Conservation (phyloP, 2,888 invertebrate genomes). For the Nysson spinosus region DNA sequence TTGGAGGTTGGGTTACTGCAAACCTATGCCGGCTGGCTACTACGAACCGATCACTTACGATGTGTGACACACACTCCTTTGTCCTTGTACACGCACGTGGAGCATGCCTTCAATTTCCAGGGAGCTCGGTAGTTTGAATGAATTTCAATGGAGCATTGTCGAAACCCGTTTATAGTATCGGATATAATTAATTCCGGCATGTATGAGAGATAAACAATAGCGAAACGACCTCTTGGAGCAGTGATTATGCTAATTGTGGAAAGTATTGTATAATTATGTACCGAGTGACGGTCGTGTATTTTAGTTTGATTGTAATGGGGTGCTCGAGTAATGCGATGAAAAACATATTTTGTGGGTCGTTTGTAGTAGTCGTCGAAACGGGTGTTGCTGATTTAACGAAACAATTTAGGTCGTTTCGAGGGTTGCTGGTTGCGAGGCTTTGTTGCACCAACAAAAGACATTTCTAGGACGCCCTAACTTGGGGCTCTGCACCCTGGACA, state of each 20-base stretch:
- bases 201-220: too few species aligned
- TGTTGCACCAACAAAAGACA: conserved; percentile 42
- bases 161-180: too few species aligned
- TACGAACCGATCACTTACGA: conserved; percentile 39
- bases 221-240: too few species aligned
- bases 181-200: too few species aligned
- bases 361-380: conserved; percentile 5
- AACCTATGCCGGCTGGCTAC: conserved; percentile 45
- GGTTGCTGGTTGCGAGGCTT: conserved; percentile 28
- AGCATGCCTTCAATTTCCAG: conserved; percentile 8
- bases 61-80: conserved; percentile 33
- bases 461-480: conserved; percentile 8
- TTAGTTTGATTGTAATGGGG: too few species aligned
- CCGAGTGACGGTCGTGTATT: too few species aligned
- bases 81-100: conserved; percentile 2
- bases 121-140: conserved; percentile 2
- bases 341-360: not conserved
- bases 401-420: conserved; percentile 45
- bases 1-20: conserved; percentile 38
- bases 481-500: conserved; percentile 12
- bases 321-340: too few species aligned
- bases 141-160: too few species aligned
- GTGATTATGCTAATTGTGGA: conserved; percentile 37
- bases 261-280: too few species aligned
- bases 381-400: conserved; percentile 48